Evolutionary conservation across 2,113 vertebrate genomes (phyloP).

Genomic region (Engraulis encrasicolus): DNA sequence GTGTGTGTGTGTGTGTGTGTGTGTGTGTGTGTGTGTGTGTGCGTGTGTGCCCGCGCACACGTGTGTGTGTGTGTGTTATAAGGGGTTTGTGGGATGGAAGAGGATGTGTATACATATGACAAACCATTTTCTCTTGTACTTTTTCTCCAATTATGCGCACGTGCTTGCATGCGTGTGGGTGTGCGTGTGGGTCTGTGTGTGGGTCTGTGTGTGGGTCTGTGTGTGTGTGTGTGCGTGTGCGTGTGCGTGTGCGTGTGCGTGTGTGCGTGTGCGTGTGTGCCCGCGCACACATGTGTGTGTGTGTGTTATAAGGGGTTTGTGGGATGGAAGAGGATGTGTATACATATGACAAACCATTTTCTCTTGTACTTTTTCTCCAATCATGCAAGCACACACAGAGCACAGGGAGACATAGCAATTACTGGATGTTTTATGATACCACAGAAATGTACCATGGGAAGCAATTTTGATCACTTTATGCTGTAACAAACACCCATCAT

Average conservation of each 20-base stretch:
- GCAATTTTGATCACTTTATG: neutral
- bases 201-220: no score
- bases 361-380: neutral
- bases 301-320: neutral
- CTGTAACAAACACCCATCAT: neutral
- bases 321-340: neutral
- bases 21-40: neutral
- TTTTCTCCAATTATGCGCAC: neutral
- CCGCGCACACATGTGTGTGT: no score
- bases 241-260: neutral
- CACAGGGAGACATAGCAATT: neutral
- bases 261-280: neutral
- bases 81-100: neutral
- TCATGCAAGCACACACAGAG: neutral
- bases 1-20: neutral
- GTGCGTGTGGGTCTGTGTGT: no score
- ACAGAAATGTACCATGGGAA: neutral
- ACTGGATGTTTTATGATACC: neutral
- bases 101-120: neutral
- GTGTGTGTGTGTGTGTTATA: neutral
- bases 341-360: neutral
- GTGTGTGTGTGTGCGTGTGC: neutral
- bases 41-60: no score
- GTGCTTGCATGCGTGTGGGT: no score
- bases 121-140: neutral